Percentiles rank a stretch among this genome's conserved stretches.
Evolutionary conservation across 2,797 vertebrate genomes (phyloP).

Genomic region (Lithobates sylvaticus): DNA sequence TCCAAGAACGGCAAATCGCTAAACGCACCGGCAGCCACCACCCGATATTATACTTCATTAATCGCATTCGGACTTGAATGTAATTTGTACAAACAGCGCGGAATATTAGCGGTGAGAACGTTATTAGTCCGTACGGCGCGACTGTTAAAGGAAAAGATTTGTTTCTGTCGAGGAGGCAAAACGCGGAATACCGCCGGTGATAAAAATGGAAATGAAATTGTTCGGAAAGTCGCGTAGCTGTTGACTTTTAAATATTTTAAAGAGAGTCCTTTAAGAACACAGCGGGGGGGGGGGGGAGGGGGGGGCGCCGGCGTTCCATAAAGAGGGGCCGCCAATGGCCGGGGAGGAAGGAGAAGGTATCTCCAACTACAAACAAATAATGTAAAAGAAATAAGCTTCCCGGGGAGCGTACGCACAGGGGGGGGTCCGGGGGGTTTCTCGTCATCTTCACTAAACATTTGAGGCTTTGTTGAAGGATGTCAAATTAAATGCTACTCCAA

Average conservation of each 20-base stretch:
- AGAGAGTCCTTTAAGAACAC: constrained; percentile 25
- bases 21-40: background rate
- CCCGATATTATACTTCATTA: background rate
- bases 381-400: constrained; percentile 12
- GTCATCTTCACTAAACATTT: constrained; percentile 47
- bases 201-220: constrained; percentile 38
- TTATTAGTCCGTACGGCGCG: constrained; percentile 1
- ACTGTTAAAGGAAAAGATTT: background rate
- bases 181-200: background rate
- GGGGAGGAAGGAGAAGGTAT: background rate
- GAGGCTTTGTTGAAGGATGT: constrained; percentile 48
- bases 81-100: background rate
- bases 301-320: too few relatives aligned
- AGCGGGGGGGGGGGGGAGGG: background rate
- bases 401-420: background rate
- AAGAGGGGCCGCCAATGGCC: too few relatives aligned
- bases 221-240: constrained; percentile 5
- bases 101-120: constrained; percentile 5
- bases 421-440: background rate
- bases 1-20: too few relatives aligned
- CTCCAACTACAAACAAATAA: constrained; percentile 42
- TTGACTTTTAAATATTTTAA: constrained; percentile 39
- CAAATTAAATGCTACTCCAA: constrained; percentile 50
- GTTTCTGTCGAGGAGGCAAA: background rate
- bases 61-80: background rate